phyloP scores from a whole-genome alignment of 2,888 invertebrate genomes.

The Leptopilina myrica region DNA sequence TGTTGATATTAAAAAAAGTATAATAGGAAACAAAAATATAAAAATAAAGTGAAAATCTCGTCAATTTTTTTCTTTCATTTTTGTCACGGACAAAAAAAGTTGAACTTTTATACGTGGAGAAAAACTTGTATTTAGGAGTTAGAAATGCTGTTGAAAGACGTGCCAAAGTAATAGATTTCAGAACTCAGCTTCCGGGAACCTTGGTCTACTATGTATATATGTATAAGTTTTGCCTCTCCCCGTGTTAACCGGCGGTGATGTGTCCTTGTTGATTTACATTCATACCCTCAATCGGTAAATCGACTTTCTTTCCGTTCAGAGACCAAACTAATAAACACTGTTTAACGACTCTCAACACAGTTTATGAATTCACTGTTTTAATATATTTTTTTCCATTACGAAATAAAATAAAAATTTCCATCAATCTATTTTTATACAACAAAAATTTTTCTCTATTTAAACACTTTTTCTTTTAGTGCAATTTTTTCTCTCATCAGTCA shows the following conservation, averaged over 20 bases:
- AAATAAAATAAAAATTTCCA: background rate
- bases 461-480: background rate
- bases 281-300: slow-evolving; percentile 31
- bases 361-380: slow-evolving; percentile 12
- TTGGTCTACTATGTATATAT: slow-evolving; percentile 52
- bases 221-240: slow-evolving; percentile 46
- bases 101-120: background rate
- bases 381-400: background rate
- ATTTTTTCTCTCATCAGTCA: no score
- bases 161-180: slow-evolving; percentile 63
- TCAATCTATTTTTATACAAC: background rate
- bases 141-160: slow-evolving; percentile 38
- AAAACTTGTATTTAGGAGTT: slow-evolving; percentile 35
- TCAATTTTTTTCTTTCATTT: slow-evolving; percentile 14
- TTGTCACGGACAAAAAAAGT: slow-evolving; percentile 8
- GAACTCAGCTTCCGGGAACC: slow-evolving; percentile 61
- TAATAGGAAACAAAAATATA: background rate
- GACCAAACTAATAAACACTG: slow-evolving; percentile 15
- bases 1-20: background rate
- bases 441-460: background rate
- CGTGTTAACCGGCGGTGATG: slow-evolving; percentile 67
- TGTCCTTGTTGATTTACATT: slow-evolving; percentile 67
- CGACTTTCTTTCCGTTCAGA: slow-evolving; percentile 14
- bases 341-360: slow-evolving; percentile 14
- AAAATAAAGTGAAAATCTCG: slow-evolving; percentile 7